A percentile compares a stretch with the other conserved stretches of the same genome.
Evolutionary conservation across 2,888 invertebrate species (phyloP).

Genomic region (Byasa hedistus): DNA sequence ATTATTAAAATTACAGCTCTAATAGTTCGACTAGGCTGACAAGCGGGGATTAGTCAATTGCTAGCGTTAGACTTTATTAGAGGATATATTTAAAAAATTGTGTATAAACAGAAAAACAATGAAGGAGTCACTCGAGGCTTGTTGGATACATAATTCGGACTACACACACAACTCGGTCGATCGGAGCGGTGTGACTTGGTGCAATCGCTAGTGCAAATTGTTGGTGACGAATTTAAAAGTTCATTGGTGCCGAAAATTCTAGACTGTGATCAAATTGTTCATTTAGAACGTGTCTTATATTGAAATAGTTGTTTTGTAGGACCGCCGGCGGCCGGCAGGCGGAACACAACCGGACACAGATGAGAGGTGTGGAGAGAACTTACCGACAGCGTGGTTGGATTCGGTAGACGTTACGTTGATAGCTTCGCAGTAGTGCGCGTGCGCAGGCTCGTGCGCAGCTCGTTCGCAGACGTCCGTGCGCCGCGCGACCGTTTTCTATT

Average conservation of each 20-base stretch:
- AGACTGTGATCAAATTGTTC: constrained; percentile 80
- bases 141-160: constrained; percentile 51
- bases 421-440: constrained; percentile 64
- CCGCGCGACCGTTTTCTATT: constrained; percentile 44
- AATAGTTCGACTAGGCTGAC: constrained; percentile 71
- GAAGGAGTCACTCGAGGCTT: constrained; percentile 66
- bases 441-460: background rate
- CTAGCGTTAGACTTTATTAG: constrained; percentile 75
- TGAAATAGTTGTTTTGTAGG: constrained; percentile 77
- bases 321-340: constrained; percentile 46
- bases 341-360: constrained; percentile 46
- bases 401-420: constrained; percentile 60
- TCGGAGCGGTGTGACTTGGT: constrained; percentile 52
- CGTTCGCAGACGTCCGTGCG: no score
- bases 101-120: constrained; percentile 49
- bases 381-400: constrained; percentile 61
- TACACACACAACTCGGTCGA: constrained; percentile 54
- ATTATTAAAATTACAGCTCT: constrained; percentile 54
- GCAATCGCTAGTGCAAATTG: constrained; percentile 50
- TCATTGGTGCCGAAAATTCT: constrained; percentile 79
- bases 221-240: constrained; percentile 75
- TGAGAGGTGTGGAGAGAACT: constrained; percentile 43
- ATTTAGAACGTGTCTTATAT: constrained; percentile 79
- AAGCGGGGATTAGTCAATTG: constrained; percentile 76
- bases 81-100: constrained; percentile 44